Conservation (phyloP, 2,113 vertebrate species). For the Lophius piscatorius region DNA sequence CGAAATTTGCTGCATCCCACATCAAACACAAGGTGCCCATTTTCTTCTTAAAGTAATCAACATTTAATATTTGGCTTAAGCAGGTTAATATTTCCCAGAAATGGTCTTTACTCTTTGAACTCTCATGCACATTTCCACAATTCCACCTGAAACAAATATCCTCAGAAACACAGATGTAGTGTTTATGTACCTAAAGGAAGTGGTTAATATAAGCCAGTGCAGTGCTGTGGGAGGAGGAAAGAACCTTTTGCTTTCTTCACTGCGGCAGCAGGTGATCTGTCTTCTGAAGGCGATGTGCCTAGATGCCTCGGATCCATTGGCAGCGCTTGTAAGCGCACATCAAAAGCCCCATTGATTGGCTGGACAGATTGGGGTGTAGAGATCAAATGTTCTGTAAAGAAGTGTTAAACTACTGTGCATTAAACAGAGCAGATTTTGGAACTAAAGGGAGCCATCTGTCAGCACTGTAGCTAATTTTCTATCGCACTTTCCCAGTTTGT, state of each 20-base stretch:
- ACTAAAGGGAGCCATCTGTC: constrained; percentile 72
- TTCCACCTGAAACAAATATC: neutral
- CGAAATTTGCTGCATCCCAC: no score
- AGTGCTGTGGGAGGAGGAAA: constrained; percentile 30
- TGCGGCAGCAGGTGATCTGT: constrained; percentile 69
- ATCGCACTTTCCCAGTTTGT: constrained; percentile 46
- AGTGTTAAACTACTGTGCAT: constrained; percentile 73
- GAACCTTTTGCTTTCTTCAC: constrained; percentile 48
- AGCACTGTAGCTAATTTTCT: constrained; percentile 67
- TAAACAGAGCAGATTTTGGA: constrained; percentile 64
- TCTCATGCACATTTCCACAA: neutral
- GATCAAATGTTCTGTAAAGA: constrained; percentile 76
- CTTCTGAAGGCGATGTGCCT: constrained; percentile 44
- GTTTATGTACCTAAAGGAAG: constrained; percentile 11
- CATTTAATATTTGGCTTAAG: neutral
- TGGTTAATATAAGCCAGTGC: constrained; percentile 11
- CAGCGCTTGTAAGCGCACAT: constrained; percentile 61
- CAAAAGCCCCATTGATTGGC: constrained; percentile 74
- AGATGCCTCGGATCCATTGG: constrained; percentile 61
- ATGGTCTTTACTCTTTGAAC: neutral
- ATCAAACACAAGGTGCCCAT: no score
- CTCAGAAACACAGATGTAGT: neutral
- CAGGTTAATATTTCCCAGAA: neutral
- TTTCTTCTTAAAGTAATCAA: no score
- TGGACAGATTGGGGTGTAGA: constrained; percentile 72